phyloP scores from a whole-genome alignment of 1,140 invertebrate genomes.

The Temnothorax longispinosus region DNA sequence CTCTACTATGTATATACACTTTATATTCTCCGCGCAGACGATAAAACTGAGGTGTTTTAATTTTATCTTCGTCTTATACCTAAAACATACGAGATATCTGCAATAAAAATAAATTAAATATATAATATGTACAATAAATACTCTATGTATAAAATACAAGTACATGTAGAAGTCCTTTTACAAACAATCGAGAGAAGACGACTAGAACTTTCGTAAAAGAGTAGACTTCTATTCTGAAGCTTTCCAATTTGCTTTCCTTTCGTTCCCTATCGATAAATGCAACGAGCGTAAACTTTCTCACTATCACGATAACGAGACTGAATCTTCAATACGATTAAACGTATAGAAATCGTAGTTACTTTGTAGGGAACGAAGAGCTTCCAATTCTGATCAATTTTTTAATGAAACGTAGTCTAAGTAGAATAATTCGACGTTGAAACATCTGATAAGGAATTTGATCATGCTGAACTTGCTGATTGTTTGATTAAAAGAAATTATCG shows the following conservation, averaged over 20 bases:
- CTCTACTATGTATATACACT: background rate
- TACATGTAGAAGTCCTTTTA: conserved; percentile 24
- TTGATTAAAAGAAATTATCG: conserved; percentile 33
- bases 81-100: background rate
- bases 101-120: background rate
- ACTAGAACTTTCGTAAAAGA: conserved; percentile 30
- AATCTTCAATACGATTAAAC: conserved; percentile 7
- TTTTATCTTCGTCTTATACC: background rate
- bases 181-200: conserved; percentile 14
- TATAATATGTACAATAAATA: background rate
- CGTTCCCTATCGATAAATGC: conserved; percentile 49
- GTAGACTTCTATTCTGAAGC: conserved; percentile 37
- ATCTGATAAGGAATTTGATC: background rate
- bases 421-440: conserved; percentile 2
- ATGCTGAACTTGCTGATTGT: background rate
- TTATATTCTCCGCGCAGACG: background rate
- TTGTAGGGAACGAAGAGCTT: conserved; percentile 22
- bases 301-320: conserved; percentile 37
- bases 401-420: conserved; percentile 22
- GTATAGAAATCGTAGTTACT: conserved; percentile 54
- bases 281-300: conserved; percentile 44
- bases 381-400: background rate
- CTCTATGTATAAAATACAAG: background rate
- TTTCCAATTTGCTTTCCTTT: conserved; percentile 64
- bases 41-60: conserved; percentile 9